Base-by-base conservation (phyloP, 2,797 vertebrate species). In the Phrynocephalus guinanensis region DNA sequence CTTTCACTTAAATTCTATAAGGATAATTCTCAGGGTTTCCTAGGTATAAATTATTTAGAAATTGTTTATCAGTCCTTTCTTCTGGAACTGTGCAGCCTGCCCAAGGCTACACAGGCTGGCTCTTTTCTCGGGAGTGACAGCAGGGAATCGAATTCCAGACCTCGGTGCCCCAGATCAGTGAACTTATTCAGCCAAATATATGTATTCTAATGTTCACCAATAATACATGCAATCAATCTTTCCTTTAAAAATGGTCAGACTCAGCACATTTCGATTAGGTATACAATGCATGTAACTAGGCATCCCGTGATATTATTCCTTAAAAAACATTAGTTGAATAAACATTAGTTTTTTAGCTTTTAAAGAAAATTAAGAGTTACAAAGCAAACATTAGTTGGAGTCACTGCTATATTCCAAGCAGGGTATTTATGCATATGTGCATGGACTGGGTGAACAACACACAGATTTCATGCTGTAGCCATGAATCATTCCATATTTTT, bases 341-440 rank as follows among this genome's bases (percentile, higher is more conserved):
- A n/a, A n/a, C n/a, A n/a, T n/a, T 10, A 71, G 81, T 44, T 16
- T 5, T 13, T 1, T 73, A 89, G 63, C 30, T 26, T 16, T 90
- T 79, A 1, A 1, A 78, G 6, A 16, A 13, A 20, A 48, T 89
- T 44, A 44, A 81, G 87, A 91, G 90, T 79, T 68, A 89, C 2
- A 38, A 88, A 88, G 63, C 13, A 80, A 88, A 0, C n/a, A 24
- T 77, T 88, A 78, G 56, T 68, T 52, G 52, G 90, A 93, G 68
- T 73, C 75, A 33, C 4, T 60, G 60, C 67, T 86, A 48, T 88
- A 50, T 26, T 78, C 26, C 13, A 86, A 90, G 28, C 15, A 76
- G 28, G 6, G 22, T 24, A n/a, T n/a, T 75, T 80, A 48, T 81
- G 68, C 18, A 5, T 84, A 20, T 88, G 28, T 72, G 20, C 67